A percentile compares a stretch with the other conserved stretches of the same genome.
Conservation (phyloP, 2,113 vertebrate species). For the Engraulis encrasicolus region DNA sequence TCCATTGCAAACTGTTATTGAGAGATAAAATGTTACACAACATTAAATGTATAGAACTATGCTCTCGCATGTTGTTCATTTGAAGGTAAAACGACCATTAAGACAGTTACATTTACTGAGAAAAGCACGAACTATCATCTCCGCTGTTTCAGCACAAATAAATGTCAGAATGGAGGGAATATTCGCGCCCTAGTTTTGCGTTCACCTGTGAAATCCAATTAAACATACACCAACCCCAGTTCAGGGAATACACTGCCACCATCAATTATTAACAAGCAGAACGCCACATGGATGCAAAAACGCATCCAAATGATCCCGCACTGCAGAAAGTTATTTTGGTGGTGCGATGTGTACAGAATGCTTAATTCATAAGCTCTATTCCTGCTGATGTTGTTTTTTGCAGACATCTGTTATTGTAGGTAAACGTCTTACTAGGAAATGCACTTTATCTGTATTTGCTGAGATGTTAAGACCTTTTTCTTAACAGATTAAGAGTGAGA, state of each 20-base stretch:
- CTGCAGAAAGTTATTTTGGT: neutral
- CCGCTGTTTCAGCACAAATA: neutral
- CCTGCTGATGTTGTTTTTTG: neutral
- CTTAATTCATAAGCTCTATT: neutral
- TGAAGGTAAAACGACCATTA: neutral
- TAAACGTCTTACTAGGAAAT: neutral
- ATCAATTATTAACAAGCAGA: conserved; percentile 4
- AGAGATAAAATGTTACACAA: too few relatives aligned
- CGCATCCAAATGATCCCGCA: neutral
- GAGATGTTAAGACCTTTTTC: neutral
- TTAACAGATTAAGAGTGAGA: too few relatives aligned
- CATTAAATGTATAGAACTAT: too few relatives aligned
- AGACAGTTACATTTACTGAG: neutral
- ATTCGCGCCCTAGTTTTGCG: neutral
- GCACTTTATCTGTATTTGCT: neutral
- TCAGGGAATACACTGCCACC: conserved; percentile 1
- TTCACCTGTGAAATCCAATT: conserved; percentile 19
- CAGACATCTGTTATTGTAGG: neutral
- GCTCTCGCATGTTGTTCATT: neutral
- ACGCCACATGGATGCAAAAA: neutral
- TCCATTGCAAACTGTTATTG: too few relatives aligned
- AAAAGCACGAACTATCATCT: neutral
- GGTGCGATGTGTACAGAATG: neutral
- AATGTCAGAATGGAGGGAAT: neutral
- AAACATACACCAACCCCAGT: neutral